phyloP scores from a whole-genome alignment of 2,888 invertebrate genomes.

The Pachydiplax longipennis region DNA sequence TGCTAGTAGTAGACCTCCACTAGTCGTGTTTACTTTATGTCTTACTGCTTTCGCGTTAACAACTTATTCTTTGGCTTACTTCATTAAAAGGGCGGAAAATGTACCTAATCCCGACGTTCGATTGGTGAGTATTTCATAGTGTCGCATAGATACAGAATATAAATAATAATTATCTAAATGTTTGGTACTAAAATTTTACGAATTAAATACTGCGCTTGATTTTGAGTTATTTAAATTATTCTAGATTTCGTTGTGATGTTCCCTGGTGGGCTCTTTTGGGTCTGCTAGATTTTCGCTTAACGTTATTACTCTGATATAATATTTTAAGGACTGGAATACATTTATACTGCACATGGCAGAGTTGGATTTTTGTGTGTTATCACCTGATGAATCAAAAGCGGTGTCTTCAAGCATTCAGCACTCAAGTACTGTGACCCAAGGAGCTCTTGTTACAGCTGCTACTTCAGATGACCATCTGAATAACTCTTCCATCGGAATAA shows the following conservation, averaged over 20 bases:
- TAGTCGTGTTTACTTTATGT: slow-evolving; percentile 50
- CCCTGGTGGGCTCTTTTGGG: no score
- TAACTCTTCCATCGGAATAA: not conserved
- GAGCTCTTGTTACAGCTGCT: not conserved
- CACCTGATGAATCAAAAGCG: slow-evolving; percentile 23
- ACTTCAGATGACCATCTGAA: not conserved
- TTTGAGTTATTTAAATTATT: no score
- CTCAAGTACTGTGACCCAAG: not conserved
- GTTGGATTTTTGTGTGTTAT: slow-evolving; percentile 48
- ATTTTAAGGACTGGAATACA: slow-evolving; percentile 48
- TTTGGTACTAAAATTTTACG: no score
- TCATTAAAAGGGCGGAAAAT: slow-evolving; percentile 47
- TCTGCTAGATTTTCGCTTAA: no score
- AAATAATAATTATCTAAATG: no score
- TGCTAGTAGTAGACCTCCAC: slow-evolving; percentile 49
- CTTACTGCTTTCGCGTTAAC: slow-evolving; percentile 49
- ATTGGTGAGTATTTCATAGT: slow-evolving; percentile 46
- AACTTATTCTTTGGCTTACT: slow-evolving; percentile 49
- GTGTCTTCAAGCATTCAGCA: not conserved
- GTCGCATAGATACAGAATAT: not conserved
- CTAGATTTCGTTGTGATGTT: no score
- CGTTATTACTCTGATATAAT: not conserved
- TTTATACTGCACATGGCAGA: slow-evolving; percentile 48
- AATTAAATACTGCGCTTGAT: no score
- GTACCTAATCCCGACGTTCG: slow-evolving; percentile 48